phyloP scores from a whole-genome alignment of 2,113 vertebrate genomes.

The Solea solea region DNA sequence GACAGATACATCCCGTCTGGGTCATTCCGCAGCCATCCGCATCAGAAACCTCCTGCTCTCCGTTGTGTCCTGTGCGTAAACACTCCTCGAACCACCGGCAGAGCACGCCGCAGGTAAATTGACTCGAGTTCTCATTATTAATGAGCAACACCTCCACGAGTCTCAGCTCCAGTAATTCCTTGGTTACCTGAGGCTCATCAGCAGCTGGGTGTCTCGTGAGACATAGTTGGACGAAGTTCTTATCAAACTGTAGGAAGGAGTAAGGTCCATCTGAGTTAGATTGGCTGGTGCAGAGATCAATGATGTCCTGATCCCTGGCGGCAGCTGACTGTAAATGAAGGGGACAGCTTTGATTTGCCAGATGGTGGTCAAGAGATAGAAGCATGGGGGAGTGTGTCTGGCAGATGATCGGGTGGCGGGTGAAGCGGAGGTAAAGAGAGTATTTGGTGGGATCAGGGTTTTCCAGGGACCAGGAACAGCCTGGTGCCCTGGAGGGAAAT shows the following conservation, averaged over 20 bases:
- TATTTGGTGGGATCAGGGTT: constrained; percentile 99
- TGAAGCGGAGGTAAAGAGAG: constrained; percentile 97
- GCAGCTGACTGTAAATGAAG: constrained; percentile 67
- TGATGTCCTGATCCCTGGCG: constrained; percentile 79
- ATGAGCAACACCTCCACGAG: constrained; percentile 96
- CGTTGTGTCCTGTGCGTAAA: constrained; percentile 78
- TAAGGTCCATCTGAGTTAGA: constrained; percentile 78
- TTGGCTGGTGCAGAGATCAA: constrained; percentile 87
- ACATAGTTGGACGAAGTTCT: constrained; percentile 97
- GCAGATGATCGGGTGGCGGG: constrained; percentile 91
- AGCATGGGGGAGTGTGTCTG: constrained; percentile 91
- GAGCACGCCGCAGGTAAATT: constrained; percentile 96
- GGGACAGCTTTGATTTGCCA: constrained; percentile 94
- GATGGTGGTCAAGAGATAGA: constrained; percentile 94
- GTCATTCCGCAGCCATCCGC: constrained; percentile 88
- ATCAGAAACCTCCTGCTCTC: constrained; percentile 57
- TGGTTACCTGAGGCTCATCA: constrained; percentile 74
- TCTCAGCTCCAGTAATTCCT: constrained; percentile 88
- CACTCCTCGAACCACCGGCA: constrained; percentile 98
- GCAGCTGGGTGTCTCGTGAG: constrained; percentile 74
- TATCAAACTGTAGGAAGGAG: constrained; percentile 96
- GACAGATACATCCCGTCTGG: constrained; percentile 93
- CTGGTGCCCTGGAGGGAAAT: constrained; percentile 90
- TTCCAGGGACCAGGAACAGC: constrained; percentile 98
- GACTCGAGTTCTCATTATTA: constrained; percentile 98